These are phyloP conservation scores for Allygus modestus DNA, from an alignment of 2,888 invertebrate species.

Conservation along the genomic window DNA sequence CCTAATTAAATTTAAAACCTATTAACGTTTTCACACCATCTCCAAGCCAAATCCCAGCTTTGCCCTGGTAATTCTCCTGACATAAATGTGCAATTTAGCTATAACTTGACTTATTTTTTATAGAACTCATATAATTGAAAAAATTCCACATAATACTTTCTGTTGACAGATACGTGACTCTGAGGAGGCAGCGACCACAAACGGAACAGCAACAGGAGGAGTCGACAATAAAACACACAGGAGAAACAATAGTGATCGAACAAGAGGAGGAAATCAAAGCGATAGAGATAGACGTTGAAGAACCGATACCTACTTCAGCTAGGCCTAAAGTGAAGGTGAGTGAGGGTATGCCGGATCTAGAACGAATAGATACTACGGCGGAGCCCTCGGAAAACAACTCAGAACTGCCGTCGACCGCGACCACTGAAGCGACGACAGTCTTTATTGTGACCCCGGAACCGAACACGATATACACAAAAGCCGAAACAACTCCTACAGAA, in stretches of 20 bases:
- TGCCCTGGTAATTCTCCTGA: no score
- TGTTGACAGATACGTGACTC: slow-evolving; percentile 74
- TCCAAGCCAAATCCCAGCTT: no score
- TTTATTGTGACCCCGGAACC: slow-evolving; percentile 48
- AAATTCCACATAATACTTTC: neutral
- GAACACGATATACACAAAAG: slow-evolving; percentile 47
- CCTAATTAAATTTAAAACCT: no score
- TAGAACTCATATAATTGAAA: no score
- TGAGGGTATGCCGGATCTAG: slow-evolving; percentile 60
- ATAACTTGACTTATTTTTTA: no score
- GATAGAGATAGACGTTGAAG: slow-evolving; percentile 62
- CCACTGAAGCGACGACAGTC: slow-evolving; percentile 29
- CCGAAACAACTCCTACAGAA: slow-evolving; percentile 29
- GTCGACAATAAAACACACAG: slow-evolving; percentile 45
- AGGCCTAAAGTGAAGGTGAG: slow-evolving; percentile 69
- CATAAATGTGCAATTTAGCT: no score
- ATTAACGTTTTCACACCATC: no score
- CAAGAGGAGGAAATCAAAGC: slow-evolving; percentile 61
- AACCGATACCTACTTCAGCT: slow-evolving; percentile 65
- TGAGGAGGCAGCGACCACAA: slow-evolving; percentile 73
- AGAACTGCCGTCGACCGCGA: slow-evolving; percentile 67
- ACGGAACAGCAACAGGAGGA: slow-evolving; percentile 71
- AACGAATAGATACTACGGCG: slow-evolving; percentile 11
- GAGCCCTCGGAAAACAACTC: slow-evolving; percentile 58
- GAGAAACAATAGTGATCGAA: slow-evolving; percentile 49